Conservation (phyloP, 2,113 vertebrate genomes). For the Atractosteus spatula region DNA sequence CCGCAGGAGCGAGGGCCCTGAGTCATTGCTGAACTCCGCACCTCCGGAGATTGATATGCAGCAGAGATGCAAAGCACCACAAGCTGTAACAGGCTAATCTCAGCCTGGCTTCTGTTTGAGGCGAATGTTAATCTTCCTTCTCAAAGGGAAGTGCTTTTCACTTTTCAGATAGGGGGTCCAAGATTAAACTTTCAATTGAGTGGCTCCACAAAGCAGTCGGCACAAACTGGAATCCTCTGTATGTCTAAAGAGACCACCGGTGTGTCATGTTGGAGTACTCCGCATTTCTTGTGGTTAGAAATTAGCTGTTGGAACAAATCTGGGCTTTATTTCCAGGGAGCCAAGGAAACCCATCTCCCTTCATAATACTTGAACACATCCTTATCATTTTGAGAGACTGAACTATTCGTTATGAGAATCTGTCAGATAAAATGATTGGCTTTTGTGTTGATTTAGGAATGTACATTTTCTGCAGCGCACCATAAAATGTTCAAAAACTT, state of each 20-base stretch:
- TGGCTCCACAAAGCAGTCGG: constrained; percentile 53
- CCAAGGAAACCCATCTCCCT: too few relatives aligned
- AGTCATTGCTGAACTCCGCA: background rate
- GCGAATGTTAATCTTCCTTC: constrained; percentile 46
- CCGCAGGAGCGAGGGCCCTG: background rate
- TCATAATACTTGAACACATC: too few relatives aligned
- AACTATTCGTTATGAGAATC: too few relatives aligned
- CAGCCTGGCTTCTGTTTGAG: constrained; percentile 29
- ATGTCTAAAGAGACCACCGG: constrained; percentile 43
- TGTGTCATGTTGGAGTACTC: background rate
- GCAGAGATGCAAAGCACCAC: constrained; percentile 38
- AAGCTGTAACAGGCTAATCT: constrained; percentile 50
- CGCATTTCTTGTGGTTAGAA: background rate
- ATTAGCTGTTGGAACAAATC: background rate
- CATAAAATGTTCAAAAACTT: too few relatives aligned
- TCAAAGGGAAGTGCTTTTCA: constrained; percentile 44
- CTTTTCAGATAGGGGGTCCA: constrained; percentile 34
- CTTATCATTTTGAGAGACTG: too few relatives aligned
- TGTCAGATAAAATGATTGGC: too few relatives aligned
- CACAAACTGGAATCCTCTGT: constrained; percentile 47
- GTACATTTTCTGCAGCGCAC: too few relatives aligned
- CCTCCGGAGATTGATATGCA: constrained; percentile 12
- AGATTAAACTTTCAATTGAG: constrained; percentile 44
- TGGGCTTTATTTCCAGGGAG: background rate
- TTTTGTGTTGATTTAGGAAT: too few relatives aligned